Base-by-base conservation (phyloP, 1,140 invertebrate genomes). In the Mycetomoellerius zeteki region DNA sequence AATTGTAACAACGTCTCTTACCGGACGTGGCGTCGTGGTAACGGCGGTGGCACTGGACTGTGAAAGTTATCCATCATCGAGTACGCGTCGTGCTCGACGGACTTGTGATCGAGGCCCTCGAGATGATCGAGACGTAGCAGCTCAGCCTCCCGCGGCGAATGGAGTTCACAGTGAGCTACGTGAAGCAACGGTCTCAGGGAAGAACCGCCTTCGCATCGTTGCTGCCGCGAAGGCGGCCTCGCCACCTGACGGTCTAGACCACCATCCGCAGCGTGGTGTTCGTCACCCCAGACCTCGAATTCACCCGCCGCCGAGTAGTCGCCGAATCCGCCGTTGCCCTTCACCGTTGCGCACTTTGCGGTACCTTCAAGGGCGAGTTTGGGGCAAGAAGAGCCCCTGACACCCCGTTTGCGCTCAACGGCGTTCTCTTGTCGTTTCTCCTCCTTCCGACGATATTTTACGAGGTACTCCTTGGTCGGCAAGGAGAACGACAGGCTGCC, bases 21-120 rank as follows among this genome's bases (percentile, higher is more conserved):
- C 95, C 95, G 94, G 73, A 94, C 94, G 76, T 95, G 95, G 37
- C 95, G 92, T 73, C 95, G 88, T 5, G 95, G 95, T 19, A 95
- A 82, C 30, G 95, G 95, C 14, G 94, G 94, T 21, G 95, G 95
- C 16, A 95, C 94, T 19, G 94, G 94, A 72, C 92, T 95, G 90
- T 95, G 94, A 91, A 94, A 95, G 90, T 95, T 95, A 91, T 95
- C 95, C 95, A 95, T 95, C 91, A 95, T 94, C 54, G 94, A 93
- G 80, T 95, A 95, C 7, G 94, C 84, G 89, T 94, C 93, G 56
- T 93, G 92, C 16, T 95, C 94, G 65, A 89, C 87, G 56, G 91
- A 92, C 86, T 95, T 94, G 75, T 94, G 92, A 69, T 94, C 89
- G 85, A 93, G 88, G 21, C 86, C 93, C 88, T 95, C 95, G 75